Evolutionary conservation across 2,888 invertebrate genomes (phyloP).

Genomic region (Epirrita christyi): DNA sequence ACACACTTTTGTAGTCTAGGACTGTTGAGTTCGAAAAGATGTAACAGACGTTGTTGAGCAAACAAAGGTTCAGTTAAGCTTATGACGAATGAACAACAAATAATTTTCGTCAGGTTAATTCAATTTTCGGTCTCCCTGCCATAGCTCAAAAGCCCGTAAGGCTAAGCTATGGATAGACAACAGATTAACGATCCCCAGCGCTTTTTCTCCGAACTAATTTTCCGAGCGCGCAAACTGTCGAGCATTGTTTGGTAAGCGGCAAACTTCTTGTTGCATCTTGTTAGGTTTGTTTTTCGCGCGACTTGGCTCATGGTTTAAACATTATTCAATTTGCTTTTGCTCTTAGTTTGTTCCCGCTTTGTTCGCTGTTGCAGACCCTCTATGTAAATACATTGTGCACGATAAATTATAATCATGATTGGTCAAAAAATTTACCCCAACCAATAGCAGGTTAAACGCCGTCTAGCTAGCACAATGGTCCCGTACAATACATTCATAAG

Average conservation of each 20-base stretch:
- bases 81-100: constrained; percentile 16
- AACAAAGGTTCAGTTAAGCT: not conserved
- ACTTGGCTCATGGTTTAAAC: constrained; percentile 4
- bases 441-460: constrained; percentile 18
- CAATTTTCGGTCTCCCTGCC: constrained; percentile 28
- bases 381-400: not conserved
- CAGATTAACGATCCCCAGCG: constrained; percentile 28
- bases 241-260: constrained; percentile 51
- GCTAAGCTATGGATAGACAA: constrained; percentile 31
- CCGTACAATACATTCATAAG: constrained; percentile 21
- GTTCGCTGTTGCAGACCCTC: constrained; percentile 2
- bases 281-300: constrained; percentile 19
- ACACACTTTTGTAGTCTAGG: too few species aligned
- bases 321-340: too few species aligned
- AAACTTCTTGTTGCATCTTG: constrained; percentile 36
- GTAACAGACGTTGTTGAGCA: not conserved
- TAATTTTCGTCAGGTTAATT: constrained; percentile 33
- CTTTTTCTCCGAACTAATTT: constrained; percentile 37
- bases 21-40: too few species aligned
- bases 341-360: constrained; percentile 13
- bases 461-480: constrained; percentile 21
- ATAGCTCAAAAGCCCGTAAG: constrained; percentile 32
- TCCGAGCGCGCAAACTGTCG: constrained; percentile 28
- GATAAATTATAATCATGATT: constrained; percentile 16
- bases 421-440: constrained; percentile 16